A percentile compares a stretch with the other conserved stretches of the same genome.
These are phyloP conservation scores for Urophycis tenuis DNA, from an alignment of 2,797 vertebrate species.

Conservation along the genomic window DNA sequence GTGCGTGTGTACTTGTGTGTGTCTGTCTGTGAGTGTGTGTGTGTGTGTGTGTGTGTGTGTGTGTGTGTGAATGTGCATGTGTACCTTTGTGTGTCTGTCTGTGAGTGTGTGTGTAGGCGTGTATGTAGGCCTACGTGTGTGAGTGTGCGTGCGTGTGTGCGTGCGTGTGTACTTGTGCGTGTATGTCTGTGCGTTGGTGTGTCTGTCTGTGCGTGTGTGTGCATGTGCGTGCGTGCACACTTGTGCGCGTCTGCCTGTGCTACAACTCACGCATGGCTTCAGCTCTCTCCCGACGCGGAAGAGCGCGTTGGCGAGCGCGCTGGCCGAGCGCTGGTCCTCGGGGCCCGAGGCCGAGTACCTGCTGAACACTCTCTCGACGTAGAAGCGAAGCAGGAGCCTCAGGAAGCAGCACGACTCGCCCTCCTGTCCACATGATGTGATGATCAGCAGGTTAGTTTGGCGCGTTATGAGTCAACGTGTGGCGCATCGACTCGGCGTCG, in stretches of 20 bases:
- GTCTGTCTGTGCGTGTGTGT: background rate
- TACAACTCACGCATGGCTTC: conserved; percentile 68
- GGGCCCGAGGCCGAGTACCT: conserved; percentile 40
- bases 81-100: background rate
- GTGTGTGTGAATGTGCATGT: background rate
- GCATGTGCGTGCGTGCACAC: too few species aligned
- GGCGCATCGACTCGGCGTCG: background rate
- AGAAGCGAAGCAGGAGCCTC: conserved; percentile 69
- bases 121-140: background rate
- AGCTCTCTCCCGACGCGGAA: conserved; percentile 67
- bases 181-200: background rate
- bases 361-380: conserved; percentile 71
- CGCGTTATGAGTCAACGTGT: background rate
- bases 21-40: background rate
- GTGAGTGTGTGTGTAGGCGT: background rate
- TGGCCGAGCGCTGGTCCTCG: conserved; percentile 54
- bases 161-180: background rate
- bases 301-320: conserved; percentile 73
- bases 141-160: background rate
- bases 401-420: conserved; percentile 73
- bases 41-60: background rate
- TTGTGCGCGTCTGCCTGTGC: too few species aligned
- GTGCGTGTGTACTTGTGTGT: background rate
- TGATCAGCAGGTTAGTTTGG: background rate
- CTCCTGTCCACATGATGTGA: conserved; percentile 44